Evolutionary conservation across 2,888 invertebrate genomes (phyloP).

Genomic region (Rhaphigaster nebulosa): DNA sequence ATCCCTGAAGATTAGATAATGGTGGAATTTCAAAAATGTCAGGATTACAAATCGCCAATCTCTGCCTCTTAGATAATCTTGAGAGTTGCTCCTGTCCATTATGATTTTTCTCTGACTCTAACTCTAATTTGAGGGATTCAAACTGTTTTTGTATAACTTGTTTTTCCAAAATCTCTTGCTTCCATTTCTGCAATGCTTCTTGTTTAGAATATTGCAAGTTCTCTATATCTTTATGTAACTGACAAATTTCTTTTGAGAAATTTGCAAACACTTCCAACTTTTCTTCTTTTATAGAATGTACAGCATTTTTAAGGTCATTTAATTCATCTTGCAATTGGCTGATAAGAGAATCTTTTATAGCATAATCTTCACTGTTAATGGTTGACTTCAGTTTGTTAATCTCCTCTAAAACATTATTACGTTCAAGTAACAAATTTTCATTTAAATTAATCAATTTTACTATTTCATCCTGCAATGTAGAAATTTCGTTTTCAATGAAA

Average conservation of each 20-base stretch:
- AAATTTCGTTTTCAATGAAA: conserved; percentile 67
- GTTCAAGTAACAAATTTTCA: conserved; percentile 67
- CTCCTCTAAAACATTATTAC: conserved; percentile 65
- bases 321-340: conserved; percentile 47
- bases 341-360: conserved; percentile 54
- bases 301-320: conserved; percentile 35
- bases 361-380: conserved; percentile 16
- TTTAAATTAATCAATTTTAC: conserved; percentile 58
- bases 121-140: conserved; percentile 65
- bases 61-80: conserved; percentile 28
- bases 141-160: conserved; percentile 62
- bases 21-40: background rate
- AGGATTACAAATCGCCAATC: background rate
- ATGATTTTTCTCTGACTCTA: conserved; percentile 67
- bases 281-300: conserved; percentile 49
- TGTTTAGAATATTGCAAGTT: conserved; percentile 64
- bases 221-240: conserved; percentile 52
- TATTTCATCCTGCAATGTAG: conserved; percentile 66
- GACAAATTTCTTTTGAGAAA: conserved; percentile 48
- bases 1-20: background rate
- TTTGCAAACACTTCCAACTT: conserved; percentile 43
- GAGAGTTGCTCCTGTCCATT: conserved; percentile 1
- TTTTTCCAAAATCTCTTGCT: conserved; percentile 66
- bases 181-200: conserved; percentile 65
- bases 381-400: conserved; percentile 42